Conservation (phyloP, 53 echinoderm and acorn worm species). For the Apostichopus leukothele region DNA sequence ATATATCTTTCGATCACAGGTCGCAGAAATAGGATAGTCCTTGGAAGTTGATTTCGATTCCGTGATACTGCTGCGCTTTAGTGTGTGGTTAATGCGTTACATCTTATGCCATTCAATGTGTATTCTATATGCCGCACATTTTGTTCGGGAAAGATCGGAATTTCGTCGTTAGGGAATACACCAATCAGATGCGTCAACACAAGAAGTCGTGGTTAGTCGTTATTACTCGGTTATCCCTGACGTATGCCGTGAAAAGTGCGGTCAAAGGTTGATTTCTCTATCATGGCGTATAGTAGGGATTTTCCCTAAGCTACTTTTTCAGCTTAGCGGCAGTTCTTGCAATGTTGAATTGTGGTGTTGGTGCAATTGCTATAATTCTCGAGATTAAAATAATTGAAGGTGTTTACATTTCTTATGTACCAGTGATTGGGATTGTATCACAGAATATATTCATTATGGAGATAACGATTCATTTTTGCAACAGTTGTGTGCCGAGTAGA, state of each 20-base stretch:
- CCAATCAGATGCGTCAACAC: conserved; percentile 8
- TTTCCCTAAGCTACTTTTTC: conserved; percentile 6
- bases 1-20: conserved; percentile 21
- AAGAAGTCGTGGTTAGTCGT: neutral
- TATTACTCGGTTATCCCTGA: neutral
- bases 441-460: no score
- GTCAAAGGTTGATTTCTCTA: conserved; percentile 1
- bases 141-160: conserved; percentile 30
- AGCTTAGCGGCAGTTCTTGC: neutral
- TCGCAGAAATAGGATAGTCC: conserved; percentile 22
- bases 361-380: no score
- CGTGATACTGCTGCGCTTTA: neutral
- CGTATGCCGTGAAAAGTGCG: neutral
- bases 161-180: conserved; percentile 34
- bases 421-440: no score
- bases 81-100: neutral
- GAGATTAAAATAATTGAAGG: no score
- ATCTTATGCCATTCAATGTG: conserved; percentile 26
- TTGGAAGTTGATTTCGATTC: conserved; percentile 1
- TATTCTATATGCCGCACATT: conserved; percentile 24
- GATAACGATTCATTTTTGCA: no score
- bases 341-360: neutral
- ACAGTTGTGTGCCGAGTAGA: no score
- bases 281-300: conserved; percentile 28
- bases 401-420: no score